Base-by-base conservation (phyloP, 2,888 invertebrate genomes). In the Xestia sexstrigata region DNA sequence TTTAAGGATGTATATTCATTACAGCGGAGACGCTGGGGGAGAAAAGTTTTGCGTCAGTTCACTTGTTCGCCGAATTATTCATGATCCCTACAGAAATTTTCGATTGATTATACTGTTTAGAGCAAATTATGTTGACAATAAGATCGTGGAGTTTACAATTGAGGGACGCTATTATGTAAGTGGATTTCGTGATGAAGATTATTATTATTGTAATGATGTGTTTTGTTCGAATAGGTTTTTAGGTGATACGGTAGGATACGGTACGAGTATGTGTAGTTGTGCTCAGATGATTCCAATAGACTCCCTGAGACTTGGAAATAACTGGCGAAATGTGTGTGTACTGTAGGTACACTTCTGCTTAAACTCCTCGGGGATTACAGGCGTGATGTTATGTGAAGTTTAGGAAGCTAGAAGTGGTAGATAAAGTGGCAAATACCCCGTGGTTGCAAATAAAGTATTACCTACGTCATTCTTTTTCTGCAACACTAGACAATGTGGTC, bases 61-160 rank as follows among this genome's bases (percentile, higher is more conserved):
- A 90, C 89, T 92, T 93, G 91, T 91, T 90, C 85, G 67, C 80
- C 85, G 92, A 94, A 94, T 94, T 94, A 95, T 95, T 95, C 94
- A 94, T 94, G 94, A 93, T 91, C 92, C 90, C 90, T 91, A 90
- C 83, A 87, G 88, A 91, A 93, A 91, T 92, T 91, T 67, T 89
- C 94, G 92, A 95, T 94, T 94, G 94, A 94, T 94, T 93, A 93
- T 92, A 92, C 91, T 93, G 92, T 93, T 94, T 93, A 93, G 90
- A 88, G 89, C 85, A 91, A 93, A 93, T 93, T 91, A 93, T 92
- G 76, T 84, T 82, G 82, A 86, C 84, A 84, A 81, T 84, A 74
- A 73, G 74, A 73, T 70, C 42, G 70, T 58, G 58, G 78, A 67
- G 78, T 67, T 75, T 63, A 77, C 76, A 74, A 68, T 70, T 35